Evolutionary conservation across 2,797 vertebrate genomes (phyloP), one percentile per base, ranked within the genome.

Genomic region (Poecilia velifera): DNA sequence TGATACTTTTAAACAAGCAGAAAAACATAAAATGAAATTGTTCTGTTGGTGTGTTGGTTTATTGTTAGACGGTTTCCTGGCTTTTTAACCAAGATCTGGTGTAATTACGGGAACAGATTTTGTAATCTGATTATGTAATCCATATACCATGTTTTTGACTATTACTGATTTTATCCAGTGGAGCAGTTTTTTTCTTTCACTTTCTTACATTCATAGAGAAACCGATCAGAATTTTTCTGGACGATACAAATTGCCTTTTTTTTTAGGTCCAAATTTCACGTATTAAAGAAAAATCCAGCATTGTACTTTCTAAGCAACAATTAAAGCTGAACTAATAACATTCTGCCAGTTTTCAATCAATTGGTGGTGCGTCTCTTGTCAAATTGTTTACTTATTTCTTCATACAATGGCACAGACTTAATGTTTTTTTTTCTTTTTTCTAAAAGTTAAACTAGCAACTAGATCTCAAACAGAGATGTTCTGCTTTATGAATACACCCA

Each of bases 361-460:
- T 59, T 31, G 28, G 13, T 13, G 9, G 9, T 64, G 59, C 31
- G 36, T 36, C 59, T 64, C 31, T 64, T 64, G 31, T 64, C 31
- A 18, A 12, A 22, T 51, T 78, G 14, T 72, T 45, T 71, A 41
- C n/a, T 0, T 25, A n/a, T 16, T 59, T 73, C 6, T 7, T 64
- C 6, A 74, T 46, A 34, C 3, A 1, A 13, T 51, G 22, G 39
- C 31, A 0, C 13, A 43, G 62, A 73, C 6, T 79, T 43, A 31
- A 22, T 31, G 14, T 49, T 76, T 31, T n/a, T 55, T 46, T 13
- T 25, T 9, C 10, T 49, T 49, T 16, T 28, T 12, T 13, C 49
- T 70, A 70, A 45, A 22, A 64, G 53, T 70, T 47, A 78, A 74
- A n/a, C 34, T 78, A 68, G 9, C 18, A 68, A 1, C 41, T 36